A percentile compares a stretch with the other conserved stretches of the same genome.
Conservation (phyloP, 2,797 vertebrate genomes). For the Lagorchestes hirsutus region DNA sequence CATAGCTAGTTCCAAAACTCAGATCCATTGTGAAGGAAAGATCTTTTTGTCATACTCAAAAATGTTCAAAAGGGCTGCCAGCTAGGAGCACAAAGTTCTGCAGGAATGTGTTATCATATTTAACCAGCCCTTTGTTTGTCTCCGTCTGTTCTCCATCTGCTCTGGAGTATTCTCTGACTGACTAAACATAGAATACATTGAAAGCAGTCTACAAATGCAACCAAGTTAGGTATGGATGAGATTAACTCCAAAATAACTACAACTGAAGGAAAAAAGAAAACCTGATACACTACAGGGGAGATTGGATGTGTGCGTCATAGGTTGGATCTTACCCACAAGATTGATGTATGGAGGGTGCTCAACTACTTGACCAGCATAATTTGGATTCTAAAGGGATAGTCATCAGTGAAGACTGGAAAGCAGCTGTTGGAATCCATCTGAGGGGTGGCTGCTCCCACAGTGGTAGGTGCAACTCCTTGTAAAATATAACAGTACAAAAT, state of each 20-base stretch:
- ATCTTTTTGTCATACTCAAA: not conserved
- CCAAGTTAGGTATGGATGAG: slow-evolving; percentile 26
- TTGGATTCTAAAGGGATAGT: slow-evolving; percentile 42
- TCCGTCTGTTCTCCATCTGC: slow-evolving; percentile 18
- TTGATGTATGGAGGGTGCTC: not conserved
- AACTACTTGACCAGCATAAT: not conserved
- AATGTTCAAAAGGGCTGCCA: not conserved
- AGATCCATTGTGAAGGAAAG: slow-evolving; percentile 23
- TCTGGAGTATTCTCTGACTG: not conserved
- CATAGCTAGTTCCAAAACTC: slow-evolving; percentile 35
- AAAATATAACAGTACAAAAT: not conserved
- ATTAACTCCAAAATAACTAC: slow-evolving; percentile 15
- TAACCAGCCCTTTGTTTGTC: not conserved
- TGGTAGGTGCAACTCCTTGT: not conserved
- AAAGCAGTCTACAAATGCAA: slow-evolving; percentile 26
- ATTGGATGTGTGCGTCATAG: slow-evolving; percentile 26
- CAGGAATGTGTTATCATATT: not conserved
- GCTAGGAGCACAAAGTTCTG: not conserved
- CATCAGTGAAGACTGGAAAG: not conserved
- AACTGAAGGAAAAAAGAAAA: slow-evolving; percentile 6
- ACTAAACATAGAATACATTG: slow-evolving; percentile 32
- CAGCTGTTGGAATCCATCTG: slow-evolving; percentile 18
- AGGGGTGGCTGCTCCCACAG: not conserved
- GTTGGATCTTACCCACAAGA: slow-evolving; percentile 25
- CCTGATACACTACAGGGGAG: not conserved